Base-by-base conservation (phyloP, 2,888 invertebrate genomes). In the Eupsilia transversa region DNA sequence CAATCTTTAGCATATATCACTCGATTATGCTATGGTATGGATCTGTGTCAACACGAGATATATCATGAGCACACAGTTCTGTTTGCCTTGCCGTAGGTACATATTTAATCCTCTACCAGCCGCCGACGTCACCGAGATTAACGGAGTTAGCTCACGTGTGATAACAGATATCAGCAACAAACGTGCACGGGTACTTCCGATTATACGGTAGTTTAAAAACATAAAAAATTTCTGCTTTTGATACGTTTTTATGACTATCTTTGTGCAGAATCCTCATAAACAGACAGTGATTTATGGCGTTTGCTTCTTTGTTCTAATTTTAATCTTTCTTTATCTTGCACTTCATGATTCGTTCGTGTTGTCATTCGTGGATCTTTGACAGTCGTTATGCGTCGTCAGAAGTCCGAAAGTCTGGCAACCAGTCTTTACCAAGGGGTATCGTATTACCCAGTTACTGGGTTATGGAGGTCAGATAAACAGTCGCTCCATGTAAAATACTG, bases 91-190 rank as follows among this genome's bases (percentile, higher is more conserved):
- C 79, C 76, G 72, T 69, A 77, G 65, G 74, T 86, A 88, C 88
- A 87, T 85, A 85, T 81, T 74, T 87, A 87, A 91, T 90, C 87
- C 86, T 83, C 76, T 61, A 84, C 77, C 67, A 72, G 76, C 75
- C 57, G 68, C 43, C 81, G 76, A 82, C 88, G 83, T 82, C 86
- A 84, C 57, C 46, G 38, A 82, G 89, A 87, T 88, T 88, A 89
- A 38, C 74, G 33, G 66, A 65, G 78, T 78, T 82, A 76, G 69
- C 77, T 83, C 82, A 74, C 80, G 80, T 75, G 77, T 76, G 88
- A 89, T 88, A 89, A 88, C 80, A 79, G 72, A 46, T 80, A 83
- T 75, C 78, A 79, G 54, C 59, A 77, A 68, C 43, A 64, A 73
- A 73, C 72, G 68, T 60, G 63, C 41, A 27, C 35, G 35, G 23